Evolutionary conservation across 2,888 invertebrate species (phyloP).

Genomic region (Gastracanthus pulcherrimus): DNA sequence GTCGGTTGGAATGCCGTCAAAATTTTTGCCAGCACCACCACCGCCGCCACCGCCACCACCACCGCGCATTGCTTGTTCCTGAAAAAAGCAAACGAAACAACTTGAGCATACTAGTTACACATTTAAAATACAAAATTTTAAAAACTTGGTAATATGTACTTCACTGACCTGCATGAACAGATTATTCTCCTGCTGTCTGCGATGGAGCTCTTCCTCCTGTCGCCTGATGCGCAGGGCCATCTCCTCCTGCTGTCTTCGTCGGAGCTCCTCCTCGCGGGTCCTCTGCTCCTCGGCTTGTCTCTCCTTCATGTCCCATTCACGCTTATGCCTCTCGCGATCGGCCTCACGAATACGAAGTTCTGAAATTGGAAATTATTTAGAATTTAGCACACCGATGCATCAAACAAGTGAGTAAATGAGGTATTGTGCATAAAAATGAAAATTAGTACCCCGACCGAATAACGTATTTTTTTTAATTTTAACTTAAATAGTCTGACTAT

Average conservation of each 20-base stretch:
- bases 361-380: slow-evolving; percentile 65
- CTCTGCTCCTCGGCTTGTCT: slow-evolving; percentile 89
- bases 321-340: slow-evolving; percentile 91
- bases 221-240: slow-evolving; percentile 87
- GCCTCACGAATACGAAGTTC: slow-evolving; percentile 90
- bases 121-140: too few relatives aligned
- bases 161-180: slow-evolving; percentile 87
- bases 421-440: too few relatives aligned
- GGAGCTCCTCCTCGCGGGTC: slow-evolving; percentile 83
- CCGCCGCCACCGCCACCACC: slow-evolving; percentile 66
- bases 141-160: background rate
- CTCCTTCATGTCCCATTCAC: slow-evolving; percentile 90
- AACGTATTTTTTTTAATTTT: too few relatives aligned
- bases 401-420: too few relatives aligned
- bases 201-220: slow-evolving; percentile 91
- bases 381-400: background rate
- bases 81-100: slow-evolving; percentile 51
- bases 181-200: slow-evolving; percentile 92
- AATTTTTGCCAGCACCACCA: slow-evolving; percentile 69
- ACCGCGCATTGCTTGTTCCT: slow-evolving; percentile 76
- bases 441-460: too few relatives aligned
- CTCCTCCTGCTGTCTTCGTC: slow-evolving; percentile 87
- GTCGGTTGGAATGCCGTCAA: slow-evolving; percentile 72
- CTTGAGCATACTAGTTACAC: background rate
- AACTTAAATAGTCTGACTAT: too few relatives aligned